These are phyloP conservation scores for Platycheirus albimanus DNA, from an alignment of 2,888 invertebrate species.

Conservation along the genomic window DNA sequence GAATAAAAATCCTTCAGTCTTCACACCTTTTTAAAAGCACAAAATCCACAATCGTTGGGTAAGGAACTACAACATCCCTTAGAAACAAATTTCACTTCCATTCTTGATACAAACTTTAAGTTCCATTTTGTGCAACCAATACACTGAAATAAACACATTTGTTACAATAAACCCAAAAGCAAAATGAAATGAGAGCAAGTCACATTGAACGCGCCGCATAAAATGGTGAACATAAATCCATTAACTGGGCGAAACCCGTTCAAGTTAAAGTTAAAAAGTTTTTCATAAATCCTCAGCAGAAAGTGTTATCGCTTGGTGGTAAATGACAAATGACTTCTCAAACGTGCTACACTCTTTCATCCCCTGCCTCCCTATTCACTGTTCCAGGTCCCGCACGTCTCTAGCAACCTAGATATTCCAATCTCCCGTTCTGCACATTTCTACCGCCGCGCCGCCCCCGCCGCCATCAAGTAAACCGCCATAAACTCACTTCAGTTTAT, in stretches of 20 bases:
- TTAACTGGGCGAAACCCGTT: constrained; percentile 72
- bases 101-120: constrained; percentile 44
- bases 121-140: constrained; percentile 48
- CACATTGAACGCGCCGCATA: constrained; percentile 58
- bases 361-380: not conserved
- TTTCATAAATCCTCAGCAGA: constrained; percentile 73
- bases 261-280: constrained; percentile 72
- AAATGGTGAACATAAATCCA: constrained; percentile 71
- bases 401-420: constrained; percentile 10
- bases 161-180: constrained; percentile 34
- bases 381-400: too few species aligned
- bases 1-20: constrained; percentile 17
- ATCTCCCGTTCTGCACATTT: not conserved
- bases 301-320: constrained; percentile 74
- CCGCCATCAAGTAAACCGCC: constrained; percentile 41
- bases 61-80: not conserved
- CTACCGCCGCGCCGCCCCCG: not conserved
- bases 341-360: constrained; percentile 59
- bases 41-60: not conserved
- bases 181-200: constrained; percentile 18
- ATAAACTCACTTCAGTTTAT: constrained; percentile 47
- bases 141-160: constrained; percentile 52
- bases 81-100: constrained; percentile 61
- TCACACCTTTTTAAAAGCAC: not conserved
- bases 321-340: constrained; percentile 74